Evolutionary conservation across 2,113 vertebrate genomes (phyloP).

Genomic region (Panthera leo): DNA sequence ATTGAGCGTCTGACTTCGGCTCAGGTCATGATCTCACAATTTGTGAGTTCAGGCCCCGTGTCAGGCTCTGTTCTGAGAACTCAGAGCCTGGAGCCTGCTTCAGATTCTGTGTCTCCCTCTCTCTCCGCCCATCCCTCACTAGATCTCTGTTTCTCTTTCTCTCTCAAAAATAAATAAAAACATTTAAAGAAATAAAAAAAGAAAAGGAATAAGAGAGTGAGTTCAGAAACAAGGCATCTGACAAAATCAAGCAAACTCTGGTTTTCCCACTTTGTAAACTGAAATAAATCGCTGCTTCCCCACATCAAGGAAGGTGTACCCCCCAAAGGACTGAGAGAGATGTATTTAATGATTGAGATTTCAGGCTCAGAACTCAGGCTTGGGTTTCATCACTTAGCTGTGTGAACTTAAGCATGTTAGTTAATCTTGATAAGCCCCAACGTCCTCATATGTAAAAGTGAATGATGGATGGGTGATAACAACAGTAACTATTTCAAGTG

Average conservation of each 20-base stretch:
- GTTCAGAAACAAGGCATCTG: neutral
- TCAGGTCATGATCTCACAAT: too few species aligned
- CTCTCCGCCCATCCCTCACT: too few species aligned
- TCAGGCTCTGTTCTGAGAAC: too few species aligned
- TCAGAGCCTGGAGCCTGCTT: too few species aligned
- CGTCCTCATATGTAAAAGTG: neutral
- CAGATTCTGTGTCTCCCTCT: too few species aligned
- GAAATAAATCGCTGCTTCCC: neutral
- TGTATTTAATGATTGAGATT: neutral
- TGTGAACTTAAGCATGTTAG: too few species aligned
- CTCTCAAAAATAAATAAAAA: too few species aligned
- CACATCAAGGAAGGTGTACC: neutral
- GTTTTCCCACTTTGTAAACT: neutral
- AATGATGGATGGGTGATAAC: neutral
- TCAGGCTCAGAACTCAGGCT: neutral
- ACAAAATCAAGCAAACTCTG: neutral
- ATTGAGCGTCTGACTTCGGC: too few species aligned
- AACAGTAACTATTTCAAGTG: neutral
- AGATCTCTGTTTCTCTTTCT: too few species aligned
- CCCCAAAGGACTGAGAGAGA: neutral
- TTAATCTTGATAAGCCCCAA: neutral
- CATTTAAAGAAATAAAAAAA: too few species aligned
- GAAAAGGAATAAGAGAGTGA: neutral
- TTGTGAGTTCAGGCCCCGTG: too few species aligned
- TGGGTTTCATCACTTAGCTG: neutral